Evolutionary conservation across 2,113 vertebrate species (phyloP), one percentile per base, ranked within the genome.

Genomic region (Cynopterus brachyotis): DNA sequence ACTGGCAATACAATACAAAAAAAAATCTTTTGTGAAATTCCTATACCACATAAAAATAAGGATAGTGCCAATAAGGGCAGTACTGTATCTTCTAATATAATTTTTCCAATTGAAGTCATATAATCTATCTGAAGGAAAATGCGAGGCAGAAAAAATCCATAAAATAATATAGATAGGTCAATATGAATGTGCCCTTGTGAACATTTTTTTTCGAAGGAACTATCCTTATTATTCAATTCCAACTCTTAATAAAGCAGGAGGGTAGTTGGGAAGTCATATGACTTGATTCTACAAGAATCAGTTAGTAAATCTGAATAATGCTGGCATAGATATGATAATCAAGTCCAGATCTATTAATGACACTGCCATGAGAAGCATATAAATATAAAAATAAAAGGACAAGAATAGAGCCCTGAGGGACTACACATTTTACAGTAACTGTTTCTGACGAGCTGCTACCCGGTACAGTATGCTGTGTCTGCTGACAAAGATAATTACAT

Each of bases 401-500:
- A 9, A 47, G 22, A 94, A 69, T 35, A 97, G 92, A 97, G 95
- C 62, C 96, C 76, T 64, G 69, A 82, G 40, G 89, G 67, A 96
- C 82, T 60, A 84, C n/a, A 73, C 17, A 84, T 97, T 97, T 98
- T 84, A 96, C 55, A 96, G 57, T 89, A 93, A 96, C 94, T 78
- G 9, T 45, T 97, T 98, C 79, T 96, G 60, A 95, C 96, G 95
- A 97, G 87, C 62, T 96, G 4, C 28, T 96, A 92, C 20, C 10
- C 62, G 96, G 5, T 90, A 55, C 32, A 96, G 40, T 80, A 40
- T 89, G 28, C 95, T 94, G 24, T 96, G n/a, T 96, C 55, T 91
- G 64, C 85, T 96, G 93, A 97, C 91, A 97, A 96, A 97, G 86
- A 96, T 94, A 97, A 98, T 97, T 97, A 92, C 30, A 89, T 95